Percentiles rank a stretch among this genome's conserved stretches.
phyloP scores from a whole-genome alignment of 1,140 invertebrate species.

The Steinernema feltiae region DNA sequence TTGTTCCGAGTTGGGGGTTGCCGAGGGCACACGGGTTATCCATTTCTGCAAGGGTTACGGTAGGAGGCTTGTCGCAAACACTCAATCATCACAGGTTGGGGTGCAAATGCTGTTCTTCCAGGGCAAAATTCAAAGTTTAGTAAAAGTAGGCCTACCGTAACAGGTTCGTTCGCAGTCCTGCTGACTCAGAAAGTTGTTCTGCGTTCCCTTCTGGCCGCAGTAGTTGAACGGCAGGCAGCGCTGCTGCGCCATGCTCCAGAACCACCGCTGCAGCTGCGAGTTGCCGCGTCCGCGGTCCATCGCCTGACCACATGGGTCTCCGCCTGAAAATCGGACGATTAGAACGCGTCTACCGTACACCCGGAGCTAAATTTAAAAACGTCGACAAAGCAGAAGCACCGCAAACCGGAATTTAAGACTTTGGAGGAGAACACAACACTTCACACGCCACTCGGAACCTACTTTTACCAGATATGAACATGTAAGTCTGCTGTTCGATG shows the following conservation, averaged over 20 bases:
- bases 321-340: slow-evolving; percentile 42
- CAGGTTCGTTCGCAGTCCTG: slow-evolving; percentile 47
- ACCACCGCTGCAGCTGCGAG: slow-evolving; percentile 48
- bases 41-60: slow-evolving; percentile 38
- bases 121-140: slow-evolving; percentile 11
- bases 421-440: too few relatives aligned
- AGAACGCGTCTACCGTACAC: neutral
- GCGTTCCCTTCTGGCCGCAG: slow-evolving; percentile 53
- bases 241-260: slow-evolving; percentile 45
- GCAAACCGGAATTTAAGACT: slow-evolving; percentile 19
- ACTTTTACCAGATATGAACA: slow-evolving; percentile 15
- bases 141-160: slow-evolving; percentile 42
- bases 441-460: slow-evolving; percentile 15
- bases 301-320: slow-evolving; percentile 52
- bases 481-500: slow-evolving; percentile 4
- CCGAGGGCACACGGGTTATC: slow-evolving; percentile 47
- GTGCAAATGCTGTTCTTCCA: neutral
- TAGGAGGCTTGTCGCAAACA: too few relatives aligned
- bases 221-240: slow-evolving; percentile 49
- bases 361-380: slow-evolving; percentile 12
- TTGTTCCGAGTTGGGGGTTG: slow-evolving; percentile 32
- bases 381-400: slow-evolving; percentile 19
- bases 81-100: too few relatives aligned
- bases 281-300: slow-evolving; percentile 49
- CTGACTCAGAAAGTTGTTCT: slow-evolving; percentile 53